Evolutionary conservation across 2,797 vertebrate genomes (phyloP), one percentile per base, ranked within the genome.

Genomic region (Gephyroberyx darwinii): DNA sequence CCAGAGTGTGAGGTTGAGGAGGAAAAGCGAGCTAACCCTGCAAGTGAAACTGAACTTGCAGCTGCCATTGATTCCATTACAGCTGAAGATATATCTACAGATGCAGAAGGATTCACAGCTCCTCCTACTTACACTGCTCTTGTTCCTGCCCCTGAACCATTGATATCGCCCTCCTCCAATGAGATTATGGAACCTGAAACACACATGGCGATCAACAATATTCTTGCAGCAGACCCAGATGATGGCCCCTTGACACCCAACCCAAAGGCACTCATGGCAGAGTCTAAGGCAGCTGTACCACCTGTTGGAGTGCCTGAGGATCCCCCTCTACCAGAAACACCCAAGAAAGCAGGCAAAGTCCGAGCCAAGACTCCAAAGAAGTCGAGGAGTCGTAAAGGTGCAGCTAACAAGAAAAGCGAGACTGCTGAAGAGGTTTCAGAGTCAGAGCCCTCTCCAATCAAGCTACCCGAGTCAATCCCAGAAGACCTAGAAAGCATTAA

Each of bases 11-110:
- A 96, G 41, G 92, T 94, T 70, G 96, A 96, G 9, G 94, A 94
- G 43, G 96, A 97, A 81, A 99, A 98, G 76, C 95, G 95, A 0
- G 93, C 95, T 0, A 97, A 95, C 74, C 96, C 97, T 79, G 96
- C 97, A 0, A 98, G 95, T 26, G 98, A 99, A 90, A 99, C 97
- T 0, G 98, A 99, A 86, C 94, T 99, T 79, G 98, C 97, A 2
- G 97, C 97, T 0, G 98, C 98, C 69, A 99, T 99, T 0, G 97
- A 98, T 76, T 99, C 98, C 65, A 99, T 99, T 84, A 99, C 98
- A 78, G 91, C 92, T 77, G 97, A 95, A 47, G 97, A 97, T 78
- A 92, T 92, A 66, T 94, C 95, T 71, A 94, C 90, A 56, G 97
- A 98, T 86, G 79, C 94, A 0, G 98, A 99, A 86, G 90, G 80